Evolutionary conservation across 2,113 vertebrate genomes (phyloP), one percentile per base, ranked within the genome.

Genomic region (Syngnathus floridae): DNA sequence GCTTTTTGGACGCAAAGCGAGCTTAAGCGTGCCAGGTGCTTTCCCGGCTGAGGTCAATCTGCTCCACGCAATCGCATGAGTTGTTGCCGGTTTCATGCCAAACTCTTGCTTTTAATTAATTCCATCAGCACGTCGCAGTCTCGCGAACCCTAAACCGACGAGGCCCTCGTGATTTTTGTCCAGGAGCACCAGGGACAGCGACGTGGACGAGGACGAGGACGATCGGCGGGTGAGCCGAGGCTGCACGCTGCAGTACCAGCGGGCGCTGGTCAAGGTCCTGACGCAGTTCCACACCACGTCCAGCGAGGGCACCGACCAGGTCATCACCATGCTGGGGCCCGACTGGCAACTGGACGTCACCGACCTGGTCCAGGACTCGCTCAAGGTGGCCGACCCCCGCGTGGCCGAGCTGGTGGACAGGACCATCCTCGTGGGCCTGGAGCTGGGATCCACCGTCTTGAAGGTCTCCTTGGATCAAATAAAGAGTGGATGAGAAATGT

Each of bases 281-380:
- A 99, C 97, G 66, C 96, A 98, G 90, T 98, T 99, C 88, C 95
- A 98, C 87, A 98, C 97, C 54, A 96, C 93, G 0, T 97, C 96
- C 0, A 93, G 92, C 0, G 96, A 98, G 80, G 95, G 96, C 75
- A 95, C 92, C 0, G 90, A 92, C 81, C 97, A 98, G 78, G 94
- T 97, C 74, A 95, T 98, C 90, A 96, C 95, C 81, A 98, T 99
- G 96, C 89, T 99, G 87, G 95, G 97, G 1, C 93, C 95, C 0
- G 96, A 99, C 86, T 99, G 97, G 97, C 90, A 96, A 86, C 95
- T 99, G 87, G 97, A 99, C 37, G 95, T 99, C 82, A 98, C 97
- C 0, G 94, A 98, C 82, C 90, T 99, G 84, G 96, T 99, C 58
- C 93, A 96, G 37, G 95, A 98, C 81, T 97, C 95, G 64, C 91